phyloP scores from a whole-genome alignment of 2,797 vertebrate species.

The Acrossocheilus fasciatus region DNA sequence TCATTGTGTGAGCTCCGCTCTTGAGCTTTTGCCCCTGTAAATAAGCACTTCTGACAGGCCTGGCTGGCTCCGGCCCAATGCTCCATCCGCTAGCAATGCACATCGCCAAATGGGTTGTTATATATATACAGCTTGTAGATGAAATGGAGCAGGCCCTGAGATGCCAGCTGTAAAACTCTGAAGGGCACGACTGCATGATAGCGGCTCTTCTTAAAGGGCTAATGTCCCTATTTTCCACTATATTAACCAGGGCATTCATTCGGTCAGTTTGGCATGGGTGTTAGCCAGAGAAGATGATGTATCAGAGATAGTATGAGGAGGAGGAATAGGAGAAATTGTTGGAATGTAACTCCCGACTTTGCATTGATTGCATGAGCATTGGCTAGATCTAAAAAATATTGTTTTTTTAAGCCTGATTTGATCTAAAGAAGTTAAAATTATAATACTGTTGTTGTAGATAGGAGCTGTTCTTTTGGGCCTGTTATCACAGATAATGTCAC shows the following conservation, averaged over 20 bases:
- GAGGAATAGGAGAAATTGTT: background rate
- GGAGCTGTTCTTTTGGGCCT: background rate
- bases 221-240: constrained; percentile 40
- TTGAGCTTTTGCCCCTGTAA: constrained; percentile 58
- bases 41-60: constrained; percentile 61
- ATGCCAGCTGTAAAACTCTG: constrained; percentile 57
- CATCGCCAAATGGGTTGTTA: constrained; percentile 51
- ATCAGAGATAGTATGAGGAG: background rate
- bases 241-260: constrained; percentile 24
- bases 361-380: background rate
- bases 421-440: background rate
- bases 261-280: background rate
- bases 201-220: constrained; percentile 29
- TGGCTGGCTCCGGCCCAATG: constrained; percentile 51
- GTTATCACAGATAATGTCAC: background rate
- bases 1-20: constrained; percentile 56
- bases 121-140: constrained; percentile 49
- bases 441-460: background rate
- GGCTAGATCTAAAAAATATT: background rate
- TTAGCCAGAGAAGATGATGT: constrained; percentile 13
- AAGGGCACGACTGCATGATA: constrained; percentile 48
- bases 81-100: constrained; percentile 51
- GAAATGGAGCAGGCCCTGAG: constrained; percentile 57
- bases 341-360: background rate
- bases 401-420: background rate